Percentiles rank a stretch among this genome's conserved stretches.
phyloP scores from a whole-genome alignment of 1,140 invertebrate species.

The Cydia amplana region DNA sequence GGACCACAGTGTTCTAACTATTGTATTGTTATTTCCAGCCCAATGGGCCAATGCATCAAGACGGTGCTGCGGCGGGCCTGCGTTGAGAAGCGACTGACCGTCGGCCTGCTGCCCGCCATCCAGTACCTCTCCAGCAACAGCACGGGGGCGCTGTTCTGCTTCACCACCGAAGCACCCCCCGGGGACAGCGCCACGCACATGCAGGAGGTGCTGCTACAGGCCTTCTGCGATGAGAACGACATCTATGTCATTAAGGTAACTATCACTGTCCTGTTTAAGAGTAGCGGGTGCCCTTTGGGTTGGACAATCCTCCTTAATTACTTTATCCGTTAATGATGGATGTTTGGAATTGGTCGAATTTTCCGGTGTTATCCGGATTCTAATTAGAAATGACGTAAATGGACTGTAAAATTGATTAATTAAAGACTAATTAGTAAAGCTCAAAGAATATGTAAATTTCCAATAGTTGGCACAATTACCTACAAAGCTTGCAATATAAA shows the following conservation, averaged over 20 bases:
- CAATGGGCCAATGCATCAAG: slow-evolving; percentile 79
- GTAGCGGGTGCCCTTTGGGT: not conserved
- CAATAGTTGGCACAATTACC: not conserved
- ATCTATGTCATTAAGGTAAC: slow-evolving; percentile 84
- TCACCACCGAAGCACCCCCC: slow-evolving; percentile 81
- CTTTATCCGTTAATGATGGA: not conserved
- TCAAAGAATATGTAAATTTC: not conserved
- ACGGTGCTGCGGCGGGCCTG: slow-evolving; percentile 81
- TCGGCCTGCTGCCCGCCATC: slow-evolving; percentile 82
- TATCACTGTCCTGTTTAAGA: not conserved
- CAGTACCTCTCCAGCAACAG: slow-evolving; percentile 81
- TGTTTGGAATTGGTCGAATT: too few species aligned
- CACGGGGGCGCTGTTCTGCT: slow-evolving; percentile 82
- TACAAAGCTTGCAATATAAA: not conserved
- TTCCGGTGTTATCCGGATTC: not conserved
- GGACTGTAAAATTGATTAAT: not conserved
- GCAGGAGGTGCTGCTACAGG: slow-evolving; percentile 84
- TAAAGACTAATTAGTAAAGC: not conserved
- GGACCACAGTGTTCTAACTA: not conserved
- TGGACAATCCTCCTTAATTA: not conserved
- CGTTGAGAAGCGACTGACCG: slow-evolving; percentile 81
- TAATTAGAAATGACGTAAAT: not conserved
- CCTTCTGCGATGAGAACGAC: slow-evolving; percentile 85
- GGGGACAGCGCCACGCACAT: slow-evolving; percentile 84
- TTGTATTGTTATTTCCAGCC: slow-evolving; percentile 45